phyloP scores from a whole-genome alignment of 2,888 invertebrate species.

The Capitulum mitella region DNA sequence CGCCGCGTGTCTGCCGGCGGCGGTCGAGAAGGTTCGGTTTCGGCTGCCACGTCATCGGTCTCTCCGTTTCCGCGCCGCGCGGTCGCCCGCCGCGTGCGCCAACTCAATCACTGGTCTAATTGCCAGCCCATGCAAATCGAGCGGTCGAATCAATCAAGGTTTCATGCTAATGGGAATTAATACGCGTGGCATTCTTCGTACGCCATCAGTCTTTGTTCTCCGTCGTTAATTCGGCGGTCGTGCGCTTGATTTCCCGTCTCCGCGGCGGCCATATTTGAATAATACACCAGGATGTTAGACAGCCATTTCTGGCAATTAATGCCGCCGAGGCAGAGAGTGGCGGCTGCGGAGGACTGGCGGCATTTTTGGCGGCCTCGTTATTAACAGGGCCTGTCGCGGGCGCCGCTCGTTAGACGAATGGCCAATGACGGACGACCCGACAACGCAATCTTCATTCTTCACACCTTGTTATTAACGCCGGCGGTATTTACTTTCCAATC shows the following conservation, averaged over 20 bases:
- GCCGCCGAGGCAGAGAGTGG: neutral
- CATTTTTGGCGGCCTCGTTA: neutral
- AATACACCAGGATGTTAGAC: neutral
- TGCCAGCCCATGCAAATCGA: constrained; percentile 5
- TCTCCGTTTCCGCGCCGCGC: neutral
- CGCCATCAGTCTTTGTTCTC: constrained; percentile 17
- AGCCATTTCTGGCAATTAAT: neutral
- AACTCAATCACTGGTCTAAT: neutral
- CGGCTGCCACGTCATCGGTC: neutral
- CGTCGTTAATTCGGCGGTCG: neutral
- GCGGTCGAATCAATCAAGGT: neutral
- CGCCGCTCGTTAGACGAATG: neutral
- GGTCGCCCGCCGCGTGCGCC: neutral
- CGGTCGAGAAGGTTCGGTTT: too few relatives aligned
- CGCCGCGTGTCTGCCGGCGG: too few relatives aligned
- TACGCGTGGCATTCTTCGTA: neutral
- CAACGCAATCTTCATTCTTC: neutral
- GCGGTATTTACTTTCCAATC: constrained; percentile 5
- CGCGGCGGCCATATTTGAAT: neutral
- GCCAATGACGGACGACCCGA: neutral
- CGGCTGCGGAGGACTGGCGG: neutral
- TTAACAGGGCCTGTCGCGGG: neutral
- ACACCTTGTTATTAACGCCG: neutral
- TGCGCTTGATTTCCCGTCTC: neutral
- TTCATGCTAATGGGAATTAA: constrained; percentile 18